Base-by-base conservation (phyloP, 53 echinoderm and acorn worm genomes). In the Hippasteria phrygiana region DNA sequence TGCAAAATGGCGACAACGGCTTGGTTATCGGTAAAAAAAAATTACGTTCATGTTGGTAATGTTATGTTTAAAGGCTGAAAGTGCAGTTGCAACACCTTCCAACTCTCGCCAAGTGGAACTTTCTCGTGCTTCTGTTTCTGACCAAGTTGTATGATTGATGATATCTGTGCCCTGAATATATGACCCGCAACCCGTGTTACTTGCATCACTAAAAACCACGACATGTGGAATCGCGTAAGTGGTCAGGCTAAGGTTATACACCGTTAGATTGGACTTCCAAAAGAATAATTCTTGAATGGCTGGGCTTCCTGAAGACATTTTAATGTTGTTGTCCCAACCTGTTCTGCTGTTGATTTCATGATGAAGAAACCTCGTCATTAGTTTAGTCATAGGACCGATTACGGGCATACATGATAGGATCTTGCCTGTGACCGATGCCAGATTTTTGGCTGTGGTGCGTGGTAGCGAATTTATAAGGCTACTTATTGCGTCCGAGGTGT, bases 21-120 rank as follows among this genome's bases (percentile, higher is more conserved):
- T 69, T 83, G 4, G 22, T 83, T 83, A 41, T 83, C 84, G 18
- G 27, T 43, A n/a, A 27, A 43, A 67, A 0, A 83, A 29, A 6
- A 67, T 83, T 11, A 83, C 84, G 28, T 20, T 13, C 17, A 45
- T 67, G 41, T 40, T 37, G 1, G 8, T 3, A 1, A 80, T 10
- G 10, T 6, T 38, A 13, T 5, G 70, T 10, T 1, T 9, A 67
- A 67, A 83, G 8, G 84, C 84, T 43, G 2, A 2, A 1, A 83
- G 5, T 2, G 84, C 70, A 1, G 16, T 33, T 1, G 33, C 14
- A 1, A 67, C 65, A 1, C 24, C 65, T 48, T 87, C 32, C 35
- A 87, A n/a, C 8, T 87, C 72, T 13, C 73, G 7, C 74, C 87
- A 87, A 1, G 87, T 87, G 26, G 74, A 87, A 71, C 87, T 83